Evolutionary conservation across 1,140 invertebrate species (phyloP), one percentile per base, ranked within the genome.

Genomic region (Caenorhabditis tropicalis): DNA sequence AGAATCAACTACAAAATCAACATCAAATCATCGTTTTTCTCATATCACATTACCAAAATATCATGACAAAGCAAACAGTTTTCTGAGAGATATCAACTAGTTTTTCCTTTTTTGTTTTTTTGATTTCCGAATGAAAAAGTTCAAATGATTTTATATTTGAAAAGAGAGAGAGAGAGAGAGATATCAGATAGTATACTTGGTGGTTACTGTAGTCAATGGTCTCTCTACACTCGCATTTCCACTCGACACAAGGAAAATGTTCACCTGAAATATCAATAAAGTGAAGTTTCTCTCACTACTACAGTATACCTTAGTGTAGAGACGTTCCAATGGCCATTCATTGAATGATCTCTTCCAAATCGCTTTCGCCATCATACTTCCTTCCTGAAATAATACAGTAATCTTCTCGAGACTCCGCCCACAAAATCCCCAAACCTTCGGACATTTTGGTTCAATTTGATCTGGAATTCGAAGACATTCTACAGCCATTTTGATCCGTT

Each of bases 31-130:
- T 46, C 65, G 65, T 16, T 74, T 74, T 46, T 74, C 65, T 46
- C 36, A 74, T 74, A 74, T 74, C 36, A 74, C 65, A 74, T 46
- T 74, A 74, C 65, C 65, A 39, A 74, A 46, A 27, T 74, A 74
- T 74, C 65, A 74, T 74, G 65, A 74, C 65, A 74, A 74, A 74
- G 65, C 65, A 43, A 39, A 74, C 21, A 74, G 36, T 74, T 74
- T 74, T 74, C 36, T 74, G 9, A 74, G 36, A 43, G 65, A 74
- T 46, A 74, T 74, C 65, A 74, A 74, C 58, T 74, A 74, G 33
- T 74, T 36, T 24, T 27, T 27, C 24, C 5, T 27, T 27, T n/a
- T 2, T 9, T 56, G 24, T 27, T 56, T 56, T 10, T 43, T 43
- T 43, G 5, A 12, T 43, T 43, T 43, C 12, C 12, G 12, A 12